These are phyloP conservation scores for Cantharis flavilabris DNA, from an alignment of 2,888 invertebrate genomes.

Conservation along the genomic window DNA sequence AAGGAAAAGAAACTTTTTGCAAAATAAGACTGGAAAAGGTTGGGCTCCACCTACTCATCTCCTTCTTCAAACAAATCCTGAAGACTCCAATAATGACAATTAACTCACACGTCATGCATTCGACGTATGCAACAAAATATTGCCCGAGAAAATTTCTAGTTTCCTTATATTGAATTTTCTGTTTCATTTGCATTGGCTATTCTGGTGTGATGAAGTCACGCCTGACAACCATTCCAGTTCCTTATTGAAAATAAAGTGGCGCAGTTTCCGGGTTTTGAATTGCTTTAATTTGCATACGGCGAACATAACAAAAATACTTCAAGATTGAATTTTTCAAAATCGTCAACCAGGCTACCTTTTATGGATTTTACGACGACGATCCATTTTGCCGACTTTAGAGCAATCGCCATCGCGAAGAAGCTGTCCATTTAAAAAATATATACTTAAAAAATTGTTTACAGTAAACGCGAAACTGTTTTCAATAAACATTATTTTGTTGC, in stretches of 20 bases:
- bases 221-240: constrained; percentile 5
- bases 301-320: not conserved
- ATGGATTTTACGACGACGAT: not conserved
- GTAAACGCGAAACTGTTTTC: not conserved
- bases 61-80: constrained; percentile 31
- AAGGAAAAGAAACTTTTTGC: constrained; percentile 16
- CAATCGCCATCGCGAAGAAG: not conserved
- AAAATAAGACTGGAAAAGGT: constrained; percentile 39
- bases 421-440: not conserved
- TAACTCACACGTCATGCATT: constrained; percentile 15
- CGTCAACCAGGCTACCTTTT: not conserved
- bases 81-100: constrained; percentile 19
- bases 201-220: constrained; percentile 14
- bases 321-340: not conserved
- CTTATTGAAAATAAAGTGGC: constrained; percentile 3
- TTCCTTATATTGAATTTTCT: constrained; percentile 14
- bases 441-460: too few species aligned
- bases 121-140: constrained; percentile 9
- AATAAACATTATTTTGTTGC: not conserved
- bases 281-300: not conserved
- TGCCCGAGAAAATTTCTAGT: constrained; percentile 12
- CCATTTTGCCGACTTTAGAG: not conserved
- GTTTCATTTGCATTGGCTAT: not conserved
- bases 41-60: constrained; percentile 43
- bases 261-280: constrained; percentile 11